Base-by-base conservation (phyloP, 1,140 invertebrate species). In the Meloidogyne exigua region DNA sequence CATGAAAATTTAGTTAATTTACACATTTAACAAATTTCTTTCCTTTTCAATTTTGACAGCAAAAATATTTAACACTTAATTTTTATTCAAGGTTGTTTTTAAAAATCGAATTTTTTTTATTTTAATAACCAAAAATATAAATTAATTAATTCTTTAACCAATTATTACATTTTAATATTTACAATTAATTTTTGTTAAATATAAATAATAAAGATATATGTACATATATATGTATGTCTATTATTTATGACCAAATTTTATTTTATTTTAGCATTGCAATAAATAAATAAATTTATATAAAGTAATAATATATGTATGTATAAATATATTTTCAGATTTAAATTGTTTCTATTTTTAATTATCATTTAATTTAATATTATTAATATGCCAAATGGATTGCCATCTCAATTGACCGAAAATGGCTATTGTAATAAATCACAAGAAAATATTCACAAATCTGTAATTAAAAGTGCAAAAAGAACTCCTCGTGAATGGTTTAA, bases 401-500 rank as follows among this genome's bases (percentile, higher is more conserved):
- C 49, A n/a, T n/a, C 49, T 7, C 18, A 18, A 57, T 57, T 57
- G 7, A 57, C 21, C 7, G 49, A 57, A n/a, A 57, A 57, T n/a
- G 49, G 49, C 21, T 57, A 57, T 57, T 57, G 49, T 57, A 57
- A 57, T 57, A 57, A 57, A n/a, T 57, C n/a, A 57, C 13, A 15
- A 57, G 49, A 57, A 57, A 57, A n/a, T n/a, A 7, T 57, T n/a
- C 49, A 57, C n/a, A 57, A n/a, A 57, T n/a, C 42, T 15, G 15
- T 66, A 18, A 26, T 26, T 13, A 0, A 68, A 32, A 42, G 9
- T 18, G n/a, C 13, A 4, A 42, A 74, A 63, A 65, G 76, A 79
- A 79, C 77, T 1, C 36, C 64, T 12, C 23, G 65, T 28, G 76
- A 79, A 74, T 79, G 78, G 79, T 80, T 80, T 71, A 39, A 44